Evolutionary conservation across 1,140 invertebrate genomes (phyloP).

Genomic region (Rhopalosiphum padi): DNA sequence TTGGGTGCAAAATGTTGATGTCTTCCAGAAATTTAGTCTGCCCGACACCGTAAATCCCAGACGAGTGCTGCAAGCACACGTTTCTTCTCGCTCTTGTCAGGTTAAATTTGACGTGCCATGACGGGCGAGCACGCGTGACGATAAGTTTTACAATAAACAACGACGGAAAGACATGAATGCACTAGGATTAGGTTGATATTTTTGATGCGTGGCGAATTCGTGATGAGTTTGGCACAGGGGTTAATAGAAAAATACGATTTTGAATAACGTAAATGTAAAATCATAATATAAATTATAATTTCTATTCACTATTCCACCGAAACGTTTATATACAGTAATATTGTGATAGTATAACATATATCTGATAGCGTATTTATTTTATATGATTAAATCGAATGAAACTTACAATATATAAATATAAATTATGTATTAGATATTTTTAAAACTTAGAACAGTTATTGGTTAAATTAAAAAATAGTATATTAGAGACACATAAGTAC

Average conservation of each 20-base stretch:
- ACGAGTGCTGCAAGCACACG: neutral
- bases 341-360: too few relatives aligned
- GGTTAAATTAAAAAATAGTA: too few relatives aligned
- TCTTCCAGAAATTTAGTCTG: neutral
- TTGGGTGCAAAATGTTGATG: neutral
- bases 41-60: constrained; percentile 1
- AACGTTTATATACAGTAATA: too few relatives aligned
- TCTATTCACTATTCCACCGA: neutral
- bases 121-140: neutral
- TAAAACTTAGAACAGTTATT: too few relatives aligned
- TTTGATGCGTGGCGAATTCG: neutral
- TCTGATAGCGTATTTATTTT: too few relatives aligned
- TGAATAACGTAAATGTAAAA: neutral
- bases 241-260: neutral
- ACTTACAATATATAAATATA: too few relatives aligned
- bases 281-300: neutral
- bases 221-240: neutral
- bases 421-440: too few relatives aligned
- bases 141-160: neutral
- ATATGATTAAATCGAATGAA: too few relatives aligned
- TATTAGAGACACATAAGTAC: too few relatives aligned
- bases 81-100: neutral
- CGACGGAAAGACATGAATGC: neutral
- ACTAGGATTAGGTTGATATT: neutral
- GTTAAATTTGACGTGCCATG: neutral